phyloP scores from a whole-genome alignment of 2,113 vertebrate genomes.

The Excalfactoria chinensis region DNA sequence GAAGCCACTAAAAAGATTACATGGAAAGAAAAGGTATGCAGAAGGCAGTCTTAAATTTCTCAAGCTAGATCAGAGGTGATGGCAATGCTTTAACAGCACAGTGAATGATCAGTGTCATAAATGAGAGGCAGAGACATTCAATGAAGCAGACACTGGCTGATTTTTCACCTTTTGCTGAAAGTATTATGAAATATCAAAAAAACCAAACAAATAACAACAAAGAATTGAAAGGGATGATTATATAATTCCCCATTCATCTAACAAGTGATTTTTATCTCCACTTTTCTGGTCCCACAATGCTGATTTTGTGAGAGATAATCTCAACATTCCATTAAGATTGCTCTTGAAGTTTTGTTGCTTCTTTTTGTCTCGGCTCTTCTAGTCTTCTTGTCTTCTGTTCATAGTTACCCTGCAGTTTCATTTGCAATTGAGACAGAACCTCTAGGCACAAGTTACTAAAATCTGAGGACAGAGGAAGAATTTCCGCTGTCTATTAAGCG shows the following conservation, averaged over 20 bases:
- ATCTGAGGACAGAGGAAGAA: not conserved
- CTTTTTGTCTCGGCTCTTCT: not conserved
- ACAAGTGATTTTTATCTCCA: not conserved
- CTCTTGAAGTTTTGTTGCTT: not conserved
- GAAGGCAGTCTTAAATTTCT: not conserved
- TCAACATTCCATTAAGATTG: not conserved
- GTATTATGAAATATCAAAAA: not conserved
- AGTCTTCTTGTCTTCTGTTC: not conserved
- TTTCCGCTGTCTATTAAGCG: not conserved
- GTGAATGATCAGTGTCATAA: not conserved
- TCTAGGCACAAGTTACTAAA: not conserved
- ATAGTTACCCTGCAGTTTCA: not conserved
- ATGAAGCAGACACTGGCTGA: not conserved
- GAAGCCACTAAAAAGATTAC: not conserved
- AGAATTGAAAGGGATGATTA: not conserved
- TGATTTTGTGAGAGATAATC: not conserved
- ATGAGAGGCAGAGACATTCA: not conserved
- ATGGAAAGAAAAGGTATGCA: not conserved
- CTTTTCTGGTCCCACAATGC: not conserved
- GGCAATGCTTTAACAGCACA: not conserved
- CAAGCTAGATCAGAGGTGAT: not conserved
- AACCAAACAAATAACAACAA: not conserved
- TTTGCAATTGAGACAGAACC: not conserved
- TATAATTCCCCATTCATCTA: not conserved
- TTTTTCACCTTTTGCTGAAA: not conserved